Evolutionary conservation across 2,888 invertebrate species (phyloP), one percentile per base, ranked within the genome.

Genomic region (Spodoptera littoralis): DNA sequence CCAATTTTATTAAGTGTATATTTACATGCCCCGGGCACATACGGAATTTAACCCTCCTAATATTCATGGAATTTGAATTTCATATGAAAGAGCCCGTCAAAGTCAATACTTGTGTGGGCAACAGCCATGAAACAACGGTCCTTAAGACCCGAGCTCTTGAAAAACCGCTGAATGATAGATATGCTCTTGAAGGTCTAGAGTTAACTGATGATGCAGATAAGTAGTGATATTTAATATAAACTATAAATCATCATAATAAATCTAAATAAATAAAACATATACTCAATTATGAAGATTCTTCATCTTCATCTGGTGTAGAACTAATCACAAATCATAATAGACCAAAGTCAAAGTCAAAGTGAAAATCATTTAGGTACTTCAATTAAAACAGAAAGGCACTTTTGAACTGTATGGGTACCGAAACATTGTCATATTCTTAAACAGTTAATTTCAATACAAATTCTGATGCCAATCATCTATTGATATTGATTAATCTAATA

Each of bases 41-140:
- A 9, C 11, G 9, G 22, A 6, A 42, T 6, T 43, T 27, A 56
- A 59, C 73, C 73, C 73, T 65, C 42, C 49, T 45, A 67, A 70
- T 75, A 58, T 52, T 61, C 57, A 56, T 60, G 56, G 65, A 68
- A 84, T 83, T 82, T 82, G 76, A 81, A 84, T 73, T 84, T 83
- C 82, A 85, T 85, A 83, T 79, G 68, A 77, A 75, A 70, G 63
- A 43, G 58, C 43, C 43, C 61, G 69, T 71, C 77, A 76, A 79
- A 70, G 70, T 67, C 77, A 80, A 81, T 80, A 84, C 83, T 83
- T 58, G 65, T 70, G 57, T 56, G 56, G 56, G 57, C 73, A 79
- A 75, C 63, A 50, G 60, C 58, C 81, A 77, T 79, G 76, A 82
- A 81, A 84, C 83, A 82, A 80, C 77, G 70, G 58, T 57, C 70